These are phyloP conservation scores for Leucophenga varia DNA, from an alignment of 1,140 invertebrate genomes.

Conservation along the genomic window DNA sequence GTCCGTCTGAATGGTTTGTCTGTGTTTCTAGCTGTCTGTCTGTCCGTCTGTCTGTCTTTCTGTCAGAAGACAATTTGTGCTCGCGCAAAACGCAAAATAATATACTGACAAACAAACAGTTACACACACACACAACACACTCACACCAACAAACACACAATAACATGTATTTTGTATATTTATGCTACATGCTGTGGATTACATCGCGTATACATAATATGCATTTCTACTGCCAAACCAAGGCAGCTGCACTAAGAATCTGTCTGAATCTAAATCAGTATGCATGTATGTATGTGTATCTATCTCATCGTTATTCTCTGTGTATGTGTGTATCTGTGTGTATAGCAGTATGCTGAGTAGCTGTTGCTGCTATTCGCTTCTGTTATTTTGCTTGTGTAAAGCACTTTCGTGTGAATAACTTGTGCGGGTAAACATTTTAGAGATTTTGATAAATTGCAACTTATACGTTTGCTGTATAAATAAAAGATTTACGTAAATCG, in stretches of 20 bases:
- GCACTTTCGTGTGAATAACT: constrained; percentile 54
- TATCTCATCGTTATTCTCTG: no score
- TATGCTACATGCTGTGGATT: not conserved
- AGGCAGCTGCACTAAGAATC: not conserved
- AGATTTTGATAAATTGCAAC: constrained; percentile 52
- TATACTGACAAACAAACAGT: constrained; percentile 28
- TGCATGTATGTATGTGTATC: constrained; percentile 14
- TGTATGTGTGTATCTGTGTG: constrained; percentile 7
- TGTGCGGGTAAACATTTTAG: constrained; percentile 54
- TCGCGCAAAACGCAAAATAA: constrained; percentile 52
- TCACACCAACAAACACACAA: constrained; percentile 14
- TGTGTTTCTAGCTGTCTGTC: no score
- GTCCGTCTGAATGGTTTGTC: no score
- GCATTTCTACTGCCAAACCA: not conserved
- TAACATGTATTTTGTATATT: constrained; percentile 7
- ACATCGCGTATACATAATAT: not conserved
- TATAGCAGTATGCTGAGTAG: no score
- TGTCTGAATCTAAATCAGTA: not conserved
- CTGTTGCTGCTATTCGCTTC: no score
- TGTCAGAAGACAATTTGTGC: constrained; percentile 54
- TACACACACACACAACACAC: constrained; percentile 1
- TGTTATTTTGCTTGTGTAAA: no score
- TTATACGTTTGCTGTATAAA: constrained; percentile 54
- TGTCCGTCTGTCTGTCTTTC: no score
- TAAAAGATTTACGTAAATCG: constrained; percentile 54